phyloP scores from a whole-genome alignment of 2,113 vertebrate species.

The Benitochromis conjunctus region DNA sequence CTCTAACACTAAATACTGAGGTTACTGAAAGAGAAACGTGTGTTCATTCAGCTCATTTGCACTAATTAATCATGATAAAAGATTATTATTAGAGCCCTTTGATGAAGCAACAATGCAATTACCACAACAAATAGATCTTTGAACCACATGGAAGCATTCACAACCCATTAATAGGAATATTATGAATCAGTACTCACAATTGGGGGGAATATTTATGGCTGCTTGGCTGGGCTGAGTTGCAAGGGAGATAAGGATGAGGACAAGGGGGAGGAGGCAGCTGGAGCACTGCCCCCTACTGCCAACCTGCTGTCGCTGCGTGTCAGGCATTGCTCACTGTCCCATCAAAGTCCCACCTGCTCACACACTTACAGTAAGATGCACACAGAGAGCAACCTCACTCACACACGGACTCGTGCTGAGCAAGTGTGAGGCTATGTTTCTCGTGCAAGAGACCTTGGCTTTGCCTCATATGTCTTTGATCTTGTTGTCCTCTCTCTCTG shows the following conservation, averaged over 20 bases:
- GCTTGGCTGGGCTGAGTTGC: constrained; percentile 50
- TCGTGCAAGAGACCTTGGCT: neutral
- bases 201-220: constrained; percentile 72
- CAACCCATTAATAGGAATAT: neutral
- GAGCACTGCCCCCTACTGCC: constrained; percentile 72
- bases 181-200: constrained; percentile 71
- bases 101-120: constrained; percentile 55
- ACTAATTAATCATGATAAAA: constrained; percentile 41
- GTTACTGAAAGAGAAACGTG: constrained; percentile 6
- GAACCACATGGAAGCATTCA: constrained; percentile 14
- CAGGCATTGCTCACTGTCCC: constrained; percentile 77
- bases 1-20: constrained; percentile 4
- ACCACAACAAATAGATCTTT: constrained; percentile 56
- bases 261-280: constrained; percentile 49
- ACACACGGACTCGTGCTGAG: constrained; percentile 10
- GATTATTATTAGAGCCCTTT: constrained; percentile 39
- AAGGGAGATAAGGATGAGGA: constrained; percentile 52
- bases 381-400: constrained; percentile 32
- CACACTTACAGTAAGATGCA: constrained; percentile 27
- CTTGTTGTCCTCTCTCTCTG: neutral
- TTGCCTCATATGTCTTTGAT: constrained; percentile 4
- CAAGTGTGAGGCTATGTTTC: constrained; percentile 18
- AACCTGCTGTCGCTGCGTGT: constrained; percentile 72
- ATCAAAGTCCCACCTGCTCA: constrained; percentile 74
- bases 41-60: constrained; percentile 32